Evolutionary conservation across 1,140 invertebrate genomes (phyloP).

Genomic region (Latrodectus geometricus): DNA sequence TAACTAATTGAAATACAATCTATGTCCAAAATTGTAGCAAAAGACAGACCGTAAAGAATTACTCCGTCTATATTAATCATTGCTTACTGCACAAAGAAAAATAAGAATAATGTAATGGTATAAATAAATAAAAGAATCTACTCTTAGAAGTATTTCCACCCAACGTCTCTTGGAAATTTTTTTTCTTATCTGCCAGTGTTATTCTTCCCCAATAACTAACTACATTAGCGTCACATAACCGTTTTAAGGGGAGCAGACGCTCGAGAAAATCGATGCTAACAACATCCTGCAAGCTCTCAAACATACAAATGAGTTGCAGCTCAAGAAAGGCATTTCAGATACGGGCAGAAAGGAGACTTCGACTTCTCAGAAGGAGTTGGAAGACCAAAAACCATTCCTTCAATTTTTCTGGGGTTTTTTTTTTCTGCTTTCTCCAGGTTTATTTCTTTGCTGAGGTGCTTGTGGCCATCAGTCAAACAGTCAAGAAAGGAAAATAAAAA

Average conservation of each 20-base stretch:
- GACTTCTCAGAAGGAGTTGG: background rate
- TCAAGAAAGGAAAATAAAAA: conserved; percentile 1
- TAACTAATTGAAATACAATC: no score
- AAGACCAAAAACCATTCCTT: conserved; percentile 13
- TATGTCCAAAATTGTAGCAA: no score
- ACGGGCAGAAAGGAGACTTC: background rate
- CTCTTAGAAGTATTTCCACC: background rate
- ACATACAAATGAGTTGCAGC: conserved; percentile 47
- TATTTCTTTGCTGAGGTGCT: background rate
- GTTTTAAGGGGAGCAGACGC: conserved; percentile 29
- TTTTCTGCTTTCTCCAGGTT: background rate
- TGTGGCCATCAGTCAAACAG: conserved; percentile 20
- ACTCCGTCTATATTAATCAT: background rate
- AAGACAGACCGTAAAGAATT: no score
- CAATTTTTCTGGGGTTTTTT: conserved; percentile 26
- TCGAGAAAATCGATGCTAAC: conserved; percentile 53
- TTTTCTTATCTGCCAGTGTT: background rate
- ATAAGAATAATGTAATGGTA: background rate
- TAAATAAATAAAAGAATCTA: background rate
- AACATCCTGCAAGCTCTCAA: conserved; percentile 12
- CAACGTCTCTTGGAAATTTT: background rate
- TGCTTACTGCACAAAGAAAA: background rate
- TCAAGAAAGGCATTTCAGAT: conserved; percentile 8
- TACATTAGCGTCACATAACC: conserved; percentile 55
- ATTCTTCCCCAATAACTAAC: conserved; percentile 37